Conservation (phyloP, 2,797 vertebrate species). For the Rallus crepitans region DNA sequence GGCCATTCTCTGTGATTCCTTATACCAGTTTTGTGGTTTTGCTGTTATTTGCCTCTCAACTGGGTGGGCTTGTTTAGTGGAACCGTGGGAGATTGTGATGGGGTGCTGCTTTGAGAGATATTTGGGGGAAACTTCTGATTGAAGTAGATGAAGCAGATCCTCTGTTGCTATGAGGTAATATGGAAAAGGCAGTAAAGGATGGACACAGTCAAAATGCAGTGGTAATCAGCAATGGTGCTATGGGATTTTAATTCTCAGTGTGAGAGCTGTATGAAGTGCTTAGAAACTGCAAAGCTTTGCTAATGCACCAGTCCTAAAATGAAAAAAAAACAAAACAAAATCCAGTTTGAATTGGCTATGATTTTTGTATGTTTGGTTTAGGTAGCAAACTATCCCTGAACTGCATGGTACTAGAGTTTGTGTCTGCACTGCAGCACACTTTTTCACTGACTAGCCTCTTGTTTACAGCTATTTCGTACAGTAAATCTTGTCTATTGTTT, state of each 20-base stretch:
- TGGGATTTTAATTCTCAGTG: background rate
- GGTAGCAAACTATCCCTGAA: background rate
- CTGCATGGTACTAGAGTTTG: background rate
- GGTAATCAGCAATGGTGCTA: background rate
- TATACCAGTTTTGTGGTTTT: background rate
- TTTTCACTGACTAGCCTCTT: background rate
- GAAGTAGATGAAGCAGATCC: conserved; percentile 61
- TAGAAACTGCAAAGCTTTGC: background rate
- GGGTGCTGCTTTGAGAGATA: conserved; percentile 43
- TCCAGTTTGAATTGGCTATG: background rate
- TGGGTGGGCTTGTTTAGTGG: conserved; percentile 5
- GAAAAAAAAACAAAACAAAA: background rate
- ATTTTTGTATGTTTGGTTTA: conserved; percentile 8
- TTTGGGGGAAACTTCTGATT: conserved; percentile 39
- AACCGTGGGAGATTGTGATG: conserved; percentile 19
- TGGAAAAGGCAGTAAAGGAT: conserved; percentile 13
- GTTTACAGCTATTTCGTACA: background rate
- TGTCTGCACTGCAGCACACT: background rate
- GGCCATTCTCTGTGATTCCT: conserved; percentile 58
- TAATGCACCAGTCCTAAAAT: background rate
- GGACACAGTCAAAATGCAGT: background rate
- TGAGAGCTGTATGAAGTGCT: background rate
- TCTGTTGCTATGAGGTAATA: conserved; percentile 17
- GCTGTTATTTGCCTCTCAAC: conserved; percentile 41
- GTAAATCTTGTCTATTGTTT: conserved; percentile 48